Conservation (phyloP, 2,113 vertebrate genomes). For the Canis aureus region DNA sequence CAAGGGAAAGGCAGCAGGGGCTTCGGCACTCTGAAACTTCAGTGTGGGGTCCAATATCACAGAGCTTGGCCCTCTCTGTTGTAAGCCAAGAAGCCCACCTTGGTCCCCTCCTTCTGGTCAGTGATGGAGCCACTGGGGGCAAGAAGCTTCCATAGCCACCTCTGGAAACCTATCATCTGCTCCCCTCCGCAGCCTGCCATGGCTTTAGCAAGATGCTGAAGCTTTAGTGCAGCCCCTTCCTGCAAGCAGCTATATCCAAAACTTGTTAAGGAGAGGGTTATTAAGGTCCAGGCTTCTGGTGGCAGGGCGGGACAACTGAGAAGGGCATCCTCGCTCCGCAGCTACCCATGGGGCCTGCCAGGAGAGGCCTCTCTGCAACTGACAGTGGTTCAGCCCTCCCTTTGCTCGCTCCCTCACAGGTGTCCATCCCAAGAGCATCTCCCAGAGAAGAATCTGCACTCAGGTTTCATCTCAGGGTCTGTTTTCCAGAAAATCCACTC, state of each 20-base stretch:
- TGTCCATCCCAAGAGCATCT: background rate
- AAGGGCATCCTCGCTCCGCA: background rate
- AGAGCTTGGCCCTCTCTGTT: background rate
- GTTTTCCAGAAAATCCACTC: background rate
- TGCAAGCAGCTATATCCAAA: background rate
- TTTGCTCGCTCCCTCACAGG: background rate
- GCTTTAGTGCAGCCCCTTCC: background rate
- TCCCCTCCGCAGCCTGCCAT: background rate
- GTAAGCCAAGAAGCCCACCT: background rate
- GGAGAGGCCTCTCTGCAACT: no score
- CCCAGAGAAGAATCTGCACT: background rate
- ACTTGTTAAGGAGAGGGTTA: background rate
- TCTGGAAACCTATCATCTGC: background rate
- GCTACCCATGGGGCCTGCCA: rapidly evolving
- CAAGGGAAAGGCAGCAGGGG: background rate
- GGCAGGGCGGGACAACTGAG: background rate
- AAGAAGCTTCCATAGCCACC: background rate
- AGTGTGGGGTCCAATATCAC: background rate
- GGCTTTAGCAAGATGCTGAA: background rate
- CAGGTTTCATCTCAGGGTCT: background rate
- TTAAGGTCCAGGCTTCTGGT: background rate
- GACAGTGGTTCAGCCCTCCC: background rate
- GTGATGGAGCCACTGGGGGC: no score
- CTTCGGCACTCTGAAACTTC: background rate
- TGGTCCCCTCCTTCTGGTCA: background rate